Conservation (phyloP, 2,797 vertebrate genomes). For the Spinus olivaceus region DNA sequence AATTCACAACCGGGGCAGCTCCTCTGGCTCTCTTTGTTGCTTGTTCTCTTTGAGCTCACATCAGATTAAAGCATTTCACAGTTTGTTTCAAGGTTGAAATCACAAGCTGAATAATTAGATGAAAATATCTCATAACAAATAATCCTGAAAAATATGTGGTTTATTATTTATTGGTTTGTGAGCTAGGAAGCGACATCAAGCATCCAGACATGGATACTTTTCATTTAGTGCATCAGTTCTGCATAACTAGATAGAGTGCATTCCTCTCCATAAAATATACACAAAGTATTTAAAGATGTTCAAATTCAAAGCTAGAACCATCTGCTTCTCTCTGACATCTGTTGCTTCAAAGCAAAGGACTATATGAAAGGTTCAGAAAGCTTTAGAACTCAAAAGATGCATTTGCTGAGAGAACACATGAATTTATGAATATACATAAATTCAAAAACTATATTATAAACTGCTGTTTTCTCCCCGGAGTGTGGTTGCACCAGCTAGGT, state of each 20-base stretch:
- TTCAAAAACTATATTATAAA: constrained; percentile 16
- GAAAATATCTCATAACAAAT: constrained; percentile 38
- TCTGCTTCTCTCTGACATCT: constrained; percentile 53
- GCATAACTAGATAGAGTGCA: neutral
- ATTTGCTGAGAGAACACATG: neutral
- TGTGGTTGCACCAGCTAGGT: neutral
- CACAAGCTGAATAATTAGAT: constrained; percentile 30
- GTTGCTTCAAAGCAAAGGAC: constrained; percentile 47
- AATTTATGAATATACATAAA: constrained; percentile 33
- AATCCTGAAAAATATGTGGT: neutral
- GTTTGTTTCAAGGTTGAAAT: constrained; percentile 56
- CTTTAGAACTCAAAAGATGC: constrained; percentile 22
- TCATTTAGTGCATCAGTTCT: constrained; percentile 13
- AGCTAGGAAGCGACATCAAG: constrained; percentile 24
- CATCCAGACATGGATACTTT: constrained; percentile 4
- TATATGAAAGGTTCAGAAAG: constrained; percentile 38
- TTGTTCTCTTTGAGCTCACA: neutral
- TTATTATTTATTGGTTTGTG: constrained; percentile 9
- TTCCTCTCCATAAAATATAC: constrained; percentile 30
- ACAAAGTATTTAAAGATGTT: constrained; percentile 54
- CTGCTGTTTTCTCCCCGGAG: neutral
- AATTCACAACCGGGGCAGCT: neutral
- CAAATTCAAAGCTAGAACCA: constrained; percentile 22
- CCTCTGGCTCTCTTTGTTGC: neutral
- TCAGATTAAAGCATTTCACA: neutral